Percentiles rank a stretch among this genome's conserved stretches.
Conservation (phyloP, 1,140 invertebrate genomes). For the Temnothorax curvispinosus region DNA sequence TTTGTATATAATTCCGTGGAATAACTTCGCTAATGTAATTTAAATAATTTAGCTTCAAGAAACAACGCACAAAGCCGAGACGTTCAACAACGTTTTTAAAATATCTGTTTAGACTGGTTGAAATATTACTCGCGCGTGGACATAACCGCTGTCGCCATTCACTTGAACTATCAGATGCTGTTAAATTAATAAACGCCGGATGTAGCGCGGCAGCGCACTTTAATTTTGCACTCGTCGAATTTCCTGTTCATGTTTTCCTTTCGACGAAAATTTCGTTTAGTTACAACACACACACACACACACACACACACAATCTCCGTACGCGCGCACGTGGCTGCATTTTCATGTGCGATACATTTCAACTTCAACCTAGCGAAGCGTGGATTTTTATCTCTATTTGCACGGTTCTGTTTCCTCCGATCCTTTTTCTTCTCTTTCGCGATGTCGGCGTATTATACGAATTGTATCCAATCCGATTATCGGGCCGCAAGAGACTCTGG, state of each 20-base stretch:
- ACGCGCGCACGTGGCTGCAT: background rate
- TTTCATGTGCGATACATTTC: background rate
- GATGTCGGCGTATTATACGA: conserved; percentile 1
- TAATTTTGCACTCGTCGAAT: conserved; percentile 15
- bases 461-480: conserved; percentile 43
- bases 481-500: background rate
- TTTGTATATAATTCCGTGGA: too few species aligned
- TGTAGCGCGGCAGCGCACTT: background rate
- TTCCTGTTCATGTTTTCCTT: background rate
- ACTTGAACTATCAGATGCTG: background rate
- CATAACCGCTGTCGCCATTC: background rate
- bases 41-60: background rate
- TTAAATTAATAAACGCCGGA: background rate
- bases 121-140: background rate
- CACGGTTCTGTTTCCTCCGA: background rate
- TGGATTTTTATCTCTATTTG: conserved; percentile 24
- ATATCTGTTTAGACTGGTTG: too few species aligned
- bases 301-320: conserved; percentile 5
- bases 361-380: conserved; percentile 3
- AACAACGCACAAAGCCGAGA: background rate
- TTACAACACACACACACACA: background rate
- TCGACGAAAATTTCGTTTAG: conserved; percentile 14
- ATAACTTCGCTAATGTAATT: background rate
- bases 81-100: background rate
- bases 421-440: background rate